A percentile compares a stretch with the other conserved stretches of the same genome.
These are phyloP conservation scores for Enoplolaimus lenunculus DNA, from an alignment of 2,888 invertebrate species.

Conservation along the genomic window DNA sequence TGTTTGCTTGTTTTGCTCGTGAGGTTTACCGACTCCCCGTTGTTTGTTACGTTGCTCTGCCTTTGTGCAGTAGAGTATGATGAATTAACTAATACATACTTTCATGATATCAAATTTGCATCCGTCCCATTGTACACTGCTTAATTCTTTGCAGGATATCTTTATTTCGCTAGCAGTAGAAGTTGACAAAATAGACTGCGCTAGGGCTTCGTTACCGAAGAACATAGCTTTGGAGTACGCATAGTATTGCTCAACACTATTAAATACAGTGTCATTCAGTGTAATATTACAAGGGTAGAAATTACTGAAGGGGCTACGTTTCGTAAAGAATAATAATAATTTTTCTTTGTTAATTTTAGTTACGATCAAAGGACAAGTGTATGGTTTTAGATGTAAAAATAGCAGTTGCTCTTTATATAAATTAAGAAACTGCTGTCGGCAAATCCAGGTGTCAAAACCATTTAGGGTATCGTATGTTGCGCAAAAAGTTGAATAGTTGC, in stretches of 20 bases:
- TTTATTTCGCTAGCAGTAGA: not conserved
- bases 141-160: not conserved
- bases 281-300: not conserved
- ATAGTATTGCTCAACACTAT: not conserved
- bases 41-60: no score
- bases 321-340: not conserved
- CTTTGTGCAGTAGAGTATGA: not conserved
- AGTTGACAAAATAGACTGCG: not conserved
- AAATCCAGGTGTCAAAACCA: not conserved
- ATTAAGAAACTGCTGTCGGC: not conserved
- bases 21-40: no score
- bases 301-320: not conserved
- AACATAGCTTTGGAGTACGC: not conserved
- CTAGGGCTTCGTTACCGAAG: not conserved
- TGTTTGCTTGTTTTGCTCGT: no score
- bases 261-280: not conserved
- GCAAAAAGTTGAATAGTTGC: no score
- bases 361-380: not conserved
- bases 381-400: not conserved
- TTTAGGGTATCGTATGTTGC: not conserved
- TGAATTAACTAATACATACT: not conserved
- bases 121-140: not conserved
- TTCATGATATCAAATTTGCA: not conserved
- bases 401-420: not conserved
- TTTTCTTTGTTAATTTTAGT: not conserved